Evolutionary conservation across 2,797 vertebrate genomes (phyloP), one percentile per base, ranked within the genome.

Genomic region (Centropyge bicolor): DNA sequence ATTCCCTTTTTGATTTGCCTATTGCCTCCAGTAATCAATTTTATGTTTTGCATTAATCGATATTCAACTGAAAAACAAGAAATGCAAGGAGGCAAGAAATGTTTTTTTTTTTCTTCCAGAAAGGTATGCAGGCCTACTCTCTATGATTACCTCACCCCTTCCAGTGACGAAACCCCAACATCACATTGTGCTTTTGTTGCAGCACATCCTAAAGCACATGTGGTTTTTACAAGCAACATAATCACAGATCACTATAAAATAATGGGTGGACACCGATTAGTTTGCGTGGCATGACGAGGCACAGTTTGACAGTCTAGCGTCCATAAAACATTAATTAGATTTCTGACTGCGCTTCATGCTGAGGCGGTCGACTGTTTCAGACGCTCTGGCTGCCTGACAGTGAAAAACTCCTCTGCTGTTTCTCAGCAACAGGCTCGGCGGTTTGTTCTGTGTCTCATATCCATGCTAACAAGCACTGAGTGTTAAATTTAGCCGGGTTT

Each of bases 371-470:
- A 80, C 74, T 66, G 24, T 54, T 86, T 43, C 80, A 86, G 88
- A 87, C 80, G 27, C 64, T 66, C 73, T 81, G 90, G 82, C 82
- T 68, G 80, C 74, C 88, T 87, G 80, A 86, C 81, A 80, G 80
- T 55, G 35, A 86, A 88, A 31, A 85, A 86, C 86, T 86, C 79
- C 59, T 74, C 80, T 80, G 78, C 88, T 86, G 90, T 91, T 89
- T 76, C 92, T 92, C 90, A 74, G 93, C 91, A 92, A 93, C 92
- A 86, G 81, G 76, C 77, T 78, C 38, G 1, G 63, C 27, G 79
- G 57, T 88, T 90, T 80, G 75, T 78, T 80, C 81, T 74, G 60
- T 66, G 78, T 81, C 82, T 90, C 81, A 88, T 80, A 87, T 72
- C 87, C 90, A 86, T 71, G 3, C 90, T 67, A 92, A 91, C 86